Base-by-base conservation (phyloP, 2,113 vertebrate genomes). In the Calypte anna region DNA sequence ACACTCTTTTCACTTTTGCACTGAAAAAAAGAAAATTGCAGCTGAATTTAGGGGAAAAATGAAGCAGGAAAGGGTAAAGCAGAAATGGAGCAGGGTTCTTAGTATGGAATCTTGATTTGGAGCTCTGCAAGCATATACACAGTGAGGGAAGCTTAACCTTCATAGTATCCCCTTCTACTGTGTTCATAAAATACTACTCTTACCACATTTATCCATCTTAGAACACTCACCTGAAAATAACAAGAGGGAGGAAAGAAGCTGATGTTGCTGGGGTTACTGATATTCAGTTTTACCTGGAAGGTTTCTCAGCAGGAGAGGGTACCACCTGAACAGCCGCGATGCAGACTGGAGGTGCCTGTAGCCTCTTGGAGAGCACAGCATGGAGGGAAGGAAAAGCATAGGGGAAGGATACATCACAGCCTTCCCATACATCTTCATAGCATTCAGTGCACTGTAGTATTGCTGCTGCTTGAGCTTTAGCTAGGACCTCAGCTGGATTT, bases 401-500 rank as follows among this genome's bases (percentile, higher is more conserved):
- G 62, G 58, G 54, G 64, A 82, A 54, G 30, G 30, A 24, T 15
- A 31, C 9, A 3, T 44, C 74, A 10, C 62, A 66, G 19, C 40
- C 20, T 53, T 69, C 43, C 38, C 28, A 10, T 30, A 48, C 44
- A n/a, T 51, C 58, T n/a, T 61, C 38, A 25, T 46, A 82, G 48
- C 72, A 80, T 33, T 51, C 67, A 46, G 46, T 13, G 50, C 46
- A 7, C 59, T 81, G 68, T 7, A 22, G 38, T 31, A 19, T 33
- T 63, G 53, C 79, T 83, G 62, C 51, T 95, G 20, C 66, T 68
- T 50, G 46, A 93, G 92, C 62, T 79, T 85, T 72, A 90, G 76
- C 55, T 46, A 78, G 86, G 59, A 63, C 43, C 91, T 59, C 9
- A 2, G 63, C 55, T 66, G 48, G 82, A 80, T 90, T 96, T 94